Percentiles rank a stretch among this genome's conserved stretches.
These are phyloP conservation scores for Mormyrops attenuatus DNA, from an alignment of 2,797 vertebrate species.

Conservation along the genomic window DNA sequence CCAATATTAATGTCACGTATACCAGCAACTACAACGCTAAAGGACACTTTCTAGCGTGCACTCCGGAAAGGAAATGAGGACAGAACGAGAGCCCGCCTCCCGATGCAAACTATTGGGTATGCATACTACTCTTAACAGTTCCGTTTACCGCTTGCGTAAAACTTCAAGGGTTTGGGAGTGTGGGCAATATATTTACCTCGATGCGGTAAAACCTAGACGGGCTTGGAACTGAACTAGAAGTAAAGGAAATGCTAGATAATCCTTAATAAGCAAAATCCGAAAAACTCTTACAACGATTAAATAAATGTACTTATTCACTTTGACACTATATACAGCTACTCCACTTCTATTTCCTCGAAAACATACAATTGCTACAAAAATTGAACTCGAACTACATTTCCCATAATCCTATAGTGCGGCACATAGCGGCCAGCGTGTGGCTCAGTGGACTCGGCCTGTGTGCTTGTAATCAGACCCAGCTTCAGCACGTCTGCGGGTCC, in stretches of 20 bases:
- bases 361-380: background rate
- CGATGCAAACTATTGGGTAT: background rate
- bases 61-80: background rate
- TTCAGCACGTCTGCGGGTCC: too few relatives aligned
- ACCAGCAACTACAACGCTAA: conserved; percentile 20
- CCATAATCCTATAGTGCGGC: background rate
- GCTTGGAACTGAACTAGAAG: background rate
- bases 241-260: background rate
- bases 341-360: background rate
- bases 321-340: background rate
- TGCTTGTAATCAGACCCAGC: too few relatives aligned
- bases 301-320: background rate
- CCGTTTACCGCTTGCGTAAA: background rate
- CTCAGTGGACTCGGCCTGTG: too few relatives aligned
- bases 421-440: too few relatives aligned
- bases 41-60: background rate
- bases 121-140: background rate
- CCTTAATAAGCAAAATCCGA: background rate
- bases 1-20: conserved; percentile 4
- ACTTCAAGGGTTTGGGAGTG: background rate
- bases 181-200: background rate
- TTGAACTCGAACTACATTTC: background rate
- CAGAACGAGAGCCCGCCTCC: conserved; percentile 7
- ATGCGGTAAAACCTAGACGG: background rate
- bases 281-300: background rate